phyloP scores from a whole-genome alignment of 2,797 vertebrate genomes.

The Anguilla megastoma region DNA sequence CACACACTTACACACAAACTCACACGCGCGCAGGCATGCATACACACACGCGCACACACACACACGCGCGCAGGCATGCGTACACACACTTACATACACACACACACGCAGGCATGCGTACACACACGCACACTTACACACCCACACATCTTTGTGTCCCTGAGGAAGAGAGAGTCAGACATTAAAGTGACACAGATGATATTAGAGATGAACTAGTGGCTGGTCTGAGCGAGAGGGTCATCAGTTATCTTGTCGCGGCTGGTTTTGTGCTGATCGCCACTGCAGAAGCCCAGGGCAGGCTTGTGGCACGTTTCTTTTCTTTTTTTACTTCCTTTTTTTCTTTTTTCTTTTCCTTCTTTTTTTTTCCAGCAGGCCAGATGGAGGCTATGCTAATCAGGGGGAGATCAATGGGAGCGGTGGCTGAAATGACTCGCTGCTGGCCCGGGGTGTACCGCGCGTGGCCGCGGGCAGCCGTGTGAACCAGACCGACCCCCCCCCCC shows the following conservation, averaged over 20 bases:
- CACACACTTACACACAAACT: too few species aligned
- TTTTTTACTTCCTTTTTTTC: neutral
- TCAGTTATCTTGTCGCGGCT: conserved; percentile 66
- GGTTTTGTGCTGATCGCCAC: neutral
- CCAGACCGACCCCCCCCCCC: conserved; percentile 42
- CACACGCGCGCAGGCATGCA: too few species aligned
- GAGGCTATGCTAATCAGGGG: conserved; percentile 67
- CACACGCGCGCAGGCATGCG: conserved; percentile 31
- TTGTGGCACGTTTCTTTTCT: conserved; percentile 22
- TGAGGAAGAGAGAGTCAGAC: conserved; percentile 36
- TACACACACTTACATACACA: conserved; percentile 33
- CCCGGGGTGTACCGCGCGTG: conserved; percentile 54
- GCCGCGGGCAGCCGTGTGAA: conserved; percentile 45
- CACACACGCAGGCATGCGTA: conserved; percentile 26
- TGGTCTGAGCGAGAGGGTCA: conserved; percentile 48
- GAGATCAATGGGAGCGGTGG: conserved; percentile 65
- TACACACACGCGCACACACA: too few species aligned
- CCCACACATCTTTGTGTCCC: conserved; percentile 30
- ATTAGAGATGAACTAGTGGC: neutral
- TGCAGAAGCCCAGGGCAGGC: conserved; percentile 24
- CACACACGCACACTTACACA: conserved; percentile 16
- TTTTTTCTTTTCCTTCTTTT: too few species aligned
- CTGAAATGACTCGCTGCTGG: conserved; percentile 59
- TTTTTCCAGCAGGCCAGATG: conserved; percentile 63
- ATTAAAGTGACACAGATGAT: conserved; percentile 28